These are phyloP conservation scores for Hemithea aestivaria DNA, from an alignment of 2,888 invertebrate species.

Conservation along the genomic window DNA sequence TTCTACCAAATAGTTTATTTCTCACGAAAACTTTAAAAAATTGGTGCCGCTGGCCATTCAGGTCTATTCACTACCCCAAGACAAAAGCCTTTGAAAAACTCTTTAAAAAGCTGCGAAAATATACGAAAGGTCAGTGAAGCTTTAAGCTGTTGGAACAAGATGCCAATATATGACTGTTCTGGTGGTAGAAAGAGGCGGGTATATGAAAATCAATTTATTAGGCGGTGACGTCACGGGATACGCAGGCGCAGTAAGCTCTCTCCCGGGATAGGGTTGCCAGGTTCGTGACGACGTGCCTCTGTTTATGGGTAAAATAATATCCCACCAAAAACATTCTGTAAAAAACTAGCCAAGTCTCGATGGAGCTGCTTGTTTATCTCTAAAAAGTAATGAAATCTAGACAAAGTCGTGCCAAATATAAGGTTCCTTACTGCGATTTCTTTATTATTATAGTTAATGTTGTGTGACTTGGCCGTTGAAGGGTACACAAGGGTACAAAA, in stretches of 20 bases:
- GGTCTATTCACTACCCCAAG: conserved; percentile 57
- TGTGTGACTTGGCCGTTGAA: no score
- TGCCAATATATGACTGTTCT: conserved; percentile 28
- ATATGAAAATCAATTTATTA: conserved; percentile 79
- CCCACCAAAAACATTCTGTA: no score
- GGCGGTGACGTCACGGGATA: conserved; percentile 71
- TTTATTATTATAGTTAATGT: no score
- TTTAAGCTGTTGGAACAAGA: conserved; percentile 57
- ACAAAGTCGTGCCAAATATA: no score
- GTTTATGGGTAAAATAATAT: conserved; percentile 18
- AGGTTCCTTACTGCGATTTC: no score
- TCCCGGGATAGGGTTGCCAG: conserved; percentile 68
- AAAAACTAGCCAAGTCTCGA: no score
- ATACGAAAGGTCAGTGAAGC: conserved; percentile 72
- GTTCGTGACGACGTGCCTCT: conserved; percentile 17
- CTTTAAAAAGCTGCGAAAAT: conserved; percentile 63
- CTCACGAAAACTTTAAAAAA: conserved; percentile 38
- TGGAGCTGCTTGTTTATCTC: no score
- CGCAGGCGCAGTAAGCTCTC: conserved; percentile 60
- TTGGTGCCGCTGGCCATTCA: conserved; percentile 47
- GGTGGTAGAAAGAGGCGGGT: conserved; percentile 44
- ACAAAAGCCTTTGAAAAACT: conserved; percentile 68
- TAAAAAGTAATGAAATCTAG: no score
- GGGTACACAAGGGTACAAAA: no score
- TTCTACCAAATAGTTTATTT: conserved; percentile 14